phyloP scores from a whole-genome alignment of 1,140 invertebrate genomes.

The Agrypnia vestita region DNA sequence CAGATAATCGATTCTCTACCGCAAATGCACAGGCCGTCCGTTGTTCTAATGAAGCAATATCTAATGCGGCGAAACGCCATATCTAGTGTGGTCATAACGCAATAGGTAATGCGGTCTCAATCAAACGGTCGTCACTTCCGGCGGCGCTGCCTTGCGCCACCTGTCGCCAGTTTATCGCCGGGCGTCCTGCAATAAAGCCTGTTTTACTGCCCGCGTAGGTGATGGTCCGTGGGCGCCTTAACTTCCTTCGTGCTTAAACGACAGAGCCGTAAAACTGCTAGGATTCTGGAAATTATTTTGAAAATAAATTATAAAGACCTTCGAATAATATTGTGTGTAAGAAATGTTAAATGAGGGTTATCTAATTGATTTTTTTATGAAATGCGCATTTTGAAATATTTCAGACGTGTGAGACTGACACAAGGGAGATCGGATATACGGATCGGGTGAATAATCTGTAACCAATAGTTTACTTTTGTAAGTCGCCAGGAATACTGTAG shows the following conservation, averaged over 20 bases:
- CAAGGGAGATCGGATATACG: no score
- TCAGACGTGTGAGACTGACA: no score
- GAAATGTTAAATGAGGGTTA: no score
- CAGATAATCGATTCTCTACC: slow-evolving; percentile 8
- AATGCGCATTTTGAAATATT: no score
- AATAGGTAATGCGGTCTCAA: slow-evolving; percentile 38
- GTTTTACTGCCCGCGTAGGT: slow-evolving; percentile 25
- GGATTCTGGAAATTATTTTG: not conserved
- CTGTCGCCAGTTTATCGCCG: not conserved
- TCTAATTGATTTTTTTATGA: no score
- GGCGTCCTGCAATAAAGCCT: slow-evolving; percentile 28
- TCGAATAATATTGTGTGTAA: not conserved
- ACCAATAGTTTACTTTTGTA: no score
- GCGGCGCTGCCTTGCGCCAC: not conserved
- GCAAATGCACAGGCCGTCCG: slow-evolving; percentile 4
- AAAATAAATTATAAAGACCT: not conserved
- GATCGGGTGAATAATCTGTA: no score
- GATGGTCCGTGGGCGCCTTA: not conserved
- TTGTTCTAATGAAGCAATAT: slow-evolving; percentile 18
- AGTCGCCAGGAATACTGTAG: no score
- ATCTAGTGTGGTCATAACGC: slow-evolving; percentile 23
- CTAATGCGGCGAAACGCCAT: slow-evolving; percentile 17
- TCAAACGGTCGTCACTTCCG: slow-evolving; percentile 49
- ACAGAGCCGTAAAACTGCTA: not conserved
- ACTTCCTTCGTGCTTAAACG: slow-evolving; percentile 8